These are phyloP conservation scores for Allacma fusca DNA, from an alignment of 2,888 invertebrate genomes.

Conservation along the genomic window DNA sequence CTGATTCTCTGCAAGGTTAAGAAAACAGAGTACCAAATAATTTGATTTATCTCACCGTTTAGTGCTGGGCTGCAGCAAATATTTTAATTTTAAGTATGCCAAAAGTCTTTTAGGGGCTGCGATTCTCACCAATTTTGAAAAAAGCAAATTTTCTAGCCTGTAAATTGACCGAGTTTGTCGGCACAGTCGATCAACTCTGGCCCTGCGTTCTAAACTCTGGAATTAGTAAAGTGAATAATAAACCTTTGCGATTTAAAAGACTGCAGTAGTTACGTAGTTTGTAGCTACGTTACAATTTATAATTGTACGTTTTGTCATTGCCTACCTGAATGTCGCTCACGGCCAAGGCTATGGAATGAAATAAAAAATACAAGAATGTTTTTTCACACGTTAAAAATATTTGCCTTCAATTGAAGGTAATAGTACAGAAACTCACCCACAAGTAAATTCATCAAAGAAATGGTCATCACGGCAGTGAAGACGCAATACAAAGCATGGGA, in stretches of 20 bases:
- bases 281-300: slow-evolving; percentile 5
- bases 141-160: slow-evolving; percentile 81
- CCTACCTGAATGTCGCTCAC: slow-evolving; percentile 65
- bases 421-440: slow-evolving; percentile 73
- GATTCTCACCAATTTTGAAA: slow-evolving; percentile 75
- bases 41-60: slow-evolving; percentile 69
- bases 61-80: slow-evolving; percentile 77
- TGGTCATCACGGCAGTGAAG: slow-evolving; percentile 81
- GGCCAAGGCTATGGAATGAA: slow-evolving; percentile 68
- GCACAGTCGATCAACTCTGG: slow-evolving; percentile 79
- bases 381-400: too few relatives aligned
- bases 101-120: slow-evolving; percentile 72
- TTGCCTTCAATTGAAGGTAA: too few relatives aligned
- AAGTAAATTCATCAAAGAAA: slow-evolving; percentile 82
- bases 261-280: too few relatives aligned
- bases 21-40: too few relatives aligned
- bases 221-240: too few relatives aligned
- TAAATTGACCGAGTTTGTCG: slow-evolving; percentile 83
- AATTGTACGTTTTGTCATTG: slow-evolving; percentile 1
- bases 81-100: slow-evolving; percentile 74
- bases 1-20: too few relatives aligned
- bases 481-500: slow-evolving; percentile 36
- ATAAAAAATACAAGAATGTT: too few relatives aligned
- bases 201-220: slow-evolving; percentile 66
- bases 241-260: too few relatives aligned